Percentiles rank a stretch among this genome's conserved stretches.
These are phyloP conservation scores for Burhinus oedicnemus DNA, from an alignment of 2,113 vertebrate genomes.

Conservation along the genomic window DNA sequence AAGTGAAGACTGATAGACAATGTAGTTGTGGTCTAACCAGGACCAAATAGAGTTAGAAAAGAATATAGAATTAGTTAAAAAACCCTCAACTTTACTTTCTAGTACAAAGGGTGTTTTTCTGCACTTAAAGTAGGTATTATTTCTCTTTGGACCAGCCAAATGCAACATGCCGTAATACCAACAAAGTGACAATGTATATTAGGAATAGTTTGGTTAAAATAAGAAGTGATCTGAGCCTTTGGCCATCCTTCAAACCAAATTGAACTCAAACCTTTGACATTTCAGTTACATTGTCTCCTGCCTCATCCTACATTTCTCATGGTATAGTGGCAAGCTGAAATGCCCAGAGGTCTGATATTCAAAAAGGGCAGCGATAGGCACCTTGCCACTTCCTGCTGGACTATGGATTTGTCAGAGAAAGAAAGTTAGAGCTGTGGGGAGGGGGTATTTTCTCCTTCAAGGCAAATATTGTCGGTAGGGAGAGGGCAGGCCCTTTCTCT, in stretches of 20 bases:
- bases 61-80: not conserved
- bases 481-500: constrained; percentile 43
- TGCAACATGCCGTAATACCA: not conserved
- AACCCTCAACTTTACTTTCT: not conserved
- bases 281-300: constrained; percentile 42
- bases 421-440: not conserved
- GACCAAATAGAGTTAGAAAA: not conserved
- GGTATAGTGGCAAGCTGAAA: constrained; percentile 11
- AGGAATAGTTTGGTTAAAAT: not conserved
- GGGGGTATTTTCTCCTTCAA: not conserved
- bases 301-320: constrained; percentile 50
- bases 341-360: constrained; percentile 48
- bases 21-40: not conserved
- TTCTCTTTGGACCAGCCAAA: not conserved
- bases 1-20: not conserved
- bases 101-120: not conserved
- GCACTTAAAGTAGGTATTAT: not conserved
- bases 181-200: constrained; percentile 31
- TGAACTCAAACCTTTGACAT: constrained; percentile 68
- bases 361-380: constrained; percentile 55
- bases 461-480: constrained; percentile 15
- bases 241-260: constrained; percentile 60
- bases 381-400: constrained; percentile 39
- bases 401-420: constrained; percentile 27
- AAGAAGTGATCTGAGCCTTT: constrained; percentile 60